Percentiles rank a stretch among this genome's conserved stretches.
Conservation (phyloP, 2,797 vertebrate species). For the Numenius phaeopus region DNA sequence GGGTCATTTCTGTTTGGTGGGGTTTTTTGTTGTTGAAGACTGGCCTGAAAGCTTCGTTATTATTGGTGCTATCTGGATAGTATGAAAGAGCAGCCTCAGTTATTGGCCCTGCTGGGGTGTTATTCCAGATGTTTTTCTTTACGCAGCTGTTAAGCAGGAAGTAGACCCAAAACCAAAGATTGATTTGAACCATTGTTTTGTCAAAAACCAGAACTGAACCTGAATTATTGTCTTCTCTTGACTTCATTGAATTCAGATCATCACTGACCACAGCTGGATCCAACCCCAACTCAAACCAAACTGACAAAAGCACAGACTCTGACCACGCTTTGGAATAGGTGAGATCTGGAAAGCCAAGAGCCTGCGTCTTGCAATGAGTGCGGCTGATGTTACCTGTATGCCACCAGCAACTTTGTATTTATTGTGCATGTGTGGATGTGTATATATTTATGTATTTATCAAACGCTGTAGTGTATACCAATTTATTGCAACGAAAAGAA, state of each 20-base stretch:
- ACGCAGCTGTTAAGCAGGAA: conserved; percentile 57
- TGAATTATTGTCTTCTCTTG: conserved; percentile 48
- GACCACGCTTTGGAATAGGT: background rate
- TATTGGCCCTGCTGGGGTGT: conserved; percentile 26
- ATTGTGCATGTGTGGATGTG: background rate
- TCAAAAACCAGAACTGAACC: conserved; percentile 56
- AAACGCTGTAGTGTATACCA: background rate
- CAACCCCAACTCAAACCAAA: background rate
- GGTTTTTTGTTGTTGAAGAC: background rate
- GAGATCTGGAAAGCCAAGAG: background rate
- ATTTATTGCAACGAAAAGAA: background rate
- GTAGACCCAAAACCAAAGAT: conserved; percentile 58
- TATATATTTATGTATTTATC: background rate
- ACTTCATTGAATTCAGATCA: conserved; percentile 36
- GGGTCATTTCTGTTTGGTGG: background rate
- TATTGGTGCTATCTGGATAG: conserved; percentile 41
- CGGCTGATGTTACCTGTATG: conserved; percentile 12
- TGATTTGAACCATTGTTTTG: conserved; percentile 56
- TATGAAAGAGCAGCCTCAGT: conserved; percentile 20
- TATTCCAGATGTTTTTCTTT: conserved; percentile 66
- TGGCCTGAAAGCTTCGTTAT: conserved; percentile 8
- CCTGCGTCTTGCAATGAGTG: background rate
- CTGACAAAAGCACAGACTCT: background rate
- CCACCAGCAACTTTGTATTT: background rate
- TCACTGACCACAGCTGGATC: conserved; percentile 22